Conservation (phyloP, 1,140 invertebrate species). For the Galleria mellonella region DNA sequence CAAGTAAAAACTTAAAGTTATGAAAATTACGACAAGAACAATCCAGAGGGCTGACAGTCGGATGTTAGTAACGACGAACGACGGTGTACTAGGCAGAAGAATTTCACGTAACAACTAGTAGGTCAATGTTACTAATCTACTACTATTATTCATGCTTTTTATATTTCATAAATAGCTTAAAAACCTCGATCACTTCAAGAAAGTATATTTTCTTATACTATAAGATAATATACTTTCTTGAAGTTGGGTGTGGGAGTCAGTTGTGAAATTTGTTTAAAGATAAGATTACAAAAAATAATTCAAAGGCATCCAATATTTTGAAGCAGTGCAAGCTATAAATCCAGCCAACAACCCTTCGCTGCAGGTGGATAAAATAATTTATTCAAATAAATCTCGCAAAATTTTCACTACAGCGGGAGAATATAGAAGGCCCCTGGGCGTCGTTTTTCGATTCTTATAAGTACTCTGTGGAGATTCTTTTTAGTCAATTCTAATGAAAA, state of each 20-base stretch:
- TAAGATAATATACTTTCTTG: no score
- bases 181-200: no score
- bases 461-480: slow-evolving; percentile 53
- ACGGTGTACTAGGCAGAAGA: no score
- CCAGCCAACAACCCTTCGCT: slow-evolving; percentile 54
- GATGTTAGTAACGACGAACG: no score
- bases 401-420: slow-evolving; percentile 39
- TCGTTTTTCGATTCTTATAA: slow-evolving; percentile 62
- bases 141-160: no score
- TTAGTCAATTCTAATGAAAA: slow-evolving; percentile 46
- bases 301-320: slow-evolving; percentile 4
- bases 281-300: slow-evolving; percentile 9
- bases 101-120: no score
- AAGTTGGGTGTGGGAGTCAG: neutral
- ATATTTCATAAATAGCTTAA: no score
- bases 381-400: slow-evolving; percentile 67
- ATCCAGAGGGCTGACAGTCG: no score
- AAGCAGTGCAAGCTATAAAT: slow-evolving; percentile 27
- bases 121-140: no score
- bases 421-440: slow-evolving; percentile 48
- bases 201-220: no score
- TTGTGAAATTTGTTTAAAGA: slow-evolving; percentile 5
- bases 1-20: no score
- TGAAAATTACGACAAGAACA: no score
- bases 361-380: slow-evolving; percentile 66